phyloP scores from a whole-genome alignment of 2,888 invertebrate genomes.

The Agonopterix heracliana region DNA sequence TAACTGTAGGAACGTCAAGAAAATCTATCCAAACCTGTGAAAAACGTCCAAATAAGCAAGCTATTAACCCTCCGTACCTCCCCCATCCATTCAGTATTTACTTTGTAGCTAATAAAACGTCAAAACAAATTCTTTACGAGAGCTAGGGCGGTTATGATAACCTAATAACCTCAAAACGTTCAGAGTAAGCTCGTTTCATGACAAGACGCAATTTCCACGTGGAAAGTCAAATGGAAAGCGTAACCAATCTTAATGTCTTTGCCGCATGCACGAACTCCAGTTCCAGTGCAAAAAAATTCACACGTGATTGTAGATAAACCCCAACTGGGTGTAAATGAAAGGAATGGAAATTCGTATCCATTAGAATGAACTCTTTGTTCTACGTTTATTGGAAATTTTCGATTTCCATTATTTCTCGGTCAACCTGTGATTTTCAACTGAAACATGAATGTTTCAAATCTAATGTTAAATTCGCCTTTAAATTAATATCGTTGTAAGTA shows the following conservation, averaged over 20 bases:
- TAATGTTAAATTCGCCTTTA: no score
- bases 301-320: conserved; percentile 28
- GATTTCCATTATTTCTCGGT: no score
- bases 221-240: conserved; percentile 68
- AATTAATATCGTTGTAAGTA: no score
- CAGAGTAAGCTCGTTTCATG: conserved; percentile 57
- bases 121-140: conserved; percentile 32
- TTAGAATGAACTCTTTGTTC: neutral
- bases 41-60: conserved; percentile 7
- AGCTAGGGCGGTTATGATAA: conserved; percentile 47
- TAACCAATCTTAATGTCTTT: conserved; percentile 65
- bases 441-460: no score
- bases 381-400: no score
- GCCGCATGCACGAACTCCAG: conserved; percentile 56
- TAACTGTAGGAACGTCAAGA: no score
- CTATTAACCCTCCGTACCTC: conserved; percentile 14
- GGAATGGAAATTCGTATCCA: neutral
- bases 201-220: conserved; percentile 65
- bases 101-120: conserved; percentile 30
- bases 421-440: no score
- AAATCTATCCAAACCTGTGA: no score
- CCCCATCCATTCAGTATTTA: conserved; percentile 12
- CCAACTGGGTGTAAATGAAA: conserved; percentile 1
- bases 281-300: conserved; percentile 46
- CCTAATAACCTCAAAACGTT: conserved; percentile 62